Percentiles rank a stretch among this genome's conserved stretches.
Evolutionary conservation across 2,797 vertebrate genomes (phyloP).

Genomic region (Sternotherus odoratus): DNA sequence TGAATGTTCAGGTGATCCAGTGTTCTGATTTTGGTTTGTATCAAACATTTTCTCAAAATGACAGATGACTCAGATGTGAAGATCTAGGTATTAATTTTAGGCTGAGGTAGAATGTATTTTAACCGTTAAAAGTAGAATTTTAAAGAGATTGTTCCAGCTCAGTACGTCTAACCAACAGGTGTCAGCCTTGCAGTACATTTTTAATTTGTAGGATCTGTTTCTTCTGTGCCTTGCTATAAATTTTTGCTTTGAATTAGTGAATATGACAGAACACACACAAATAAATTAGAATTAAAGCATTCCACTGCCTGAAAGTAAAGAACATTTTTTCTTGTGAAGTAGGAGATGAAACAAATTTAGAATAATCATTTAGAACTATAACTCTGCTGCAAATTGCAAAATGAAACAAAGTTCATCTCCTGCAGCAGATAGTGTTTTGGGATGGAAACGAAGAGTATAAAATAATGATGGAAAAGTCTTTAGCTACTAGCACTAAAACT

Average conservation of each 20-base stretch:
- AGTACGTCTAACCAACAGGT: constrained; percentile 76
- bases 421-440: not conserved
- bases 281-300: constrained; percentile 14
- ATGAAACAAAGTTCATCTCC: not conserved
- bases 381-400: constrained; percentile 18
- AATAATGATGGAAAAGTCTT: not conserved
- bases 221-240: not conserved
- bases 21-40: not conserved
- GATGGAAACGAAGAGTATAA: not conserved
- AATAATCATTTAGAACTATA: constrained; percentile 9
- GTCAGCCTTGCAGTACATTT: constrained; percentile 76
- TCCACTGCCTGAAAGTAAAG: not conserved
- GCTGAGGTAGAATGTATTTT: not conserved
- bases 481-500: not conserved
- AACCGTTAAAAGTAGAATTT: not conserved
- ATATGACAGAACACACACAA: not conserved
- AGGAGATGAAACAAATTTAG: constrained; percentile 22
- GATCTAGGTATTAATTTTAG: not conserved
- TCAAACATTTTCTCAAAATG: not conserved
- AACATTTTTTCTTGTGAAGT: not conserved
- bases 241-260: constrained; percentile 16
- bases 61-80: accelerated
- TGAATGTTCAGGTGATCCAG: not conserved
- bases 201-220: not conserved
- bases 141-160: not conserved